phyloP scores from a whole-genome alignment of 2,113 vertebrate genomes.

The Zosterops borbonicus region DNA sequence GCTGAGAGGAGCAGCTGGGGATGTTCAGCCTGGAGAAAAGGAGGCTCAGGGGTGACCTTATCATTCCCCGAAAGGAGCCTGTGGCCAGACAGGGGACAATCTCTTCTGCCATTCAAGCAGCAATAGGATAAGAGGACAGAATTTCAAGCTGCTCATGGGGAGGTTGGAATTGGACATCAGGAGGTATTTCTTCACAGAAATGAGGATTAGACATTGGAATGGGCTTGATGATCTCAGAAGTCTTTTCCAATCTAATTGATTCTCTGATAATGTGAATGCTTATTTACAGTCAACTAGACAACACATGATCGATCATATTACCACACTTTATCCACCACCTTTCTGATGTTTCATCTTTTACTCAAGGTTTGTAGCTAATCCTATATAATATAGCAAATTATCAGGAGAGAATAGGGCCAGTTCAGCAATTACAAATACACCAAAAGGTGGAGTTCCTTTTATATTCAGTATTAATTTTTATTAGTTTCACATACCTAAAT shows the following conservation, averaged over 20 bases:
- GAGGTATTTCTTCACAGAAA: neutral
- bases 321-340: neutral
- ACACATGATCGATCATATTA: neutral
- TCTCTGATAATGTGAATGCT: neutral
- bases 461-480: neutral
- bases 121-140: neutral
- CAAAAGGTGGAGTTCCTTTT: neutral
- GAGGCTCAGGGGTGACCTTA: no score
- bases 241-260: neutral
- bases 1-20: no score
- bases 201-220: neutral
- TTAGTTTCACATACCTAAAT: neutral
- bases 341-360: neutral
- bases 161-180: neutral
- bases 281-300: neutral
- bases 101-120: neutral
- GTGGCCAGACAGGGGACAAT: accelerated
- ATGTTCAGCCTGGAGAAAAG: no score
- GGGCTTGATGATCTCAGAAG: neutral
- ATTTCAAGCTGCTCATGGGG: neutral
- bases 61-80: no score
- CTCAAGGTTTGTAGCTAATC: neutral
- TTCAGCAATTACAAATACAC: neutral
- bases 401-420: neutral
- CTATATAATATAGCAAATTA: neutral